Base-by-base conservation (phyloP, 30 jellyfish, hydroid and myxozoan genomes). In the Cassiopea andromeda region DNA sequence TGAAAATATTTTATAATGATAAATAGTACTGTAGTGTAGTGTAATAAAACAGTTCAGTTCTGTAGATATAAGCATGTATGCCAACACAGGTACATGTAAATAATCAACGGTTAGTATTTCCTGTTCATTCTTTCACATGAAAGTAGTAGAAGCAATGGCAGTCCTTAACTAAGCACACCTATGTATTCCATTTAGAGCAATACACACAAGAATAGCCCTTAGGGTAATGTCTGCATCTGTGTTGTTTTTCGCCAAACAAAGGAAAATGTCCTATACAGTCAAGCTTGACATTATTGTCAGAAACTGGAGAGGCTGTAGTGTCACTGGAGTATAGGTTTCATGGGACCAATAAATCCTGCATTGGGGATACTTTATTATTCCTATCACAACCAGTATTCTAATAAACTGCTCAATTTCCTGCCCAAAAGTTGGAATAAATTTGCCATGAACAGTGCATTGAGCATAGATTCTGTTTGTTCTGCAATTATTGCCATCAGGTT, bases 221-320 rank as follows among this genome's bases (percentile, higher is more conserved):
- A 7, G 60, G 60, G 43, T 47, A 68, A 68, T 68, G 77, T 48
- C 67, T 72, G 81, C 81, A 72, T 19, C 84, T 75, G 38, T 48
- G n/a, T 19, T 75, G 84, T 1, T 75, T 75, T 61, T 75, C 84
- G 46, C 67, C 67, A 48, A 44, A 1, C 84, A 44, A 16, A 15
- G 84, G 84, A 75, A 75, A 75, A 48, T 75, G 84, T 19, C 67
- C 84, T 45, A 48, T 48, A 38, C 16, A 44, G 46, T 75, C 84
- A 45, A 19, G 60, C 67, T 61, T 75, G 16, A 75, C 67, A 75
- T 75, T 61, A 75, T 43, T 45, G 16, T 44, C 44, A 75, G 84
- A 61, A 47, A 47, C 43, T 17, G 77, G 77, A 27, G 38, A 54
- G 64, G 64, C 64, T 54, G 64, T 54, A 54, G 64, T 54, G 64